A percentile compares a stretch with the other conserved stretches of the same genome.
These are phyloP conservation scores for Elysia crispata DNA, from an alignment of 2,888 invertebrate genomes.

Conservation along the genomic window DNA sequence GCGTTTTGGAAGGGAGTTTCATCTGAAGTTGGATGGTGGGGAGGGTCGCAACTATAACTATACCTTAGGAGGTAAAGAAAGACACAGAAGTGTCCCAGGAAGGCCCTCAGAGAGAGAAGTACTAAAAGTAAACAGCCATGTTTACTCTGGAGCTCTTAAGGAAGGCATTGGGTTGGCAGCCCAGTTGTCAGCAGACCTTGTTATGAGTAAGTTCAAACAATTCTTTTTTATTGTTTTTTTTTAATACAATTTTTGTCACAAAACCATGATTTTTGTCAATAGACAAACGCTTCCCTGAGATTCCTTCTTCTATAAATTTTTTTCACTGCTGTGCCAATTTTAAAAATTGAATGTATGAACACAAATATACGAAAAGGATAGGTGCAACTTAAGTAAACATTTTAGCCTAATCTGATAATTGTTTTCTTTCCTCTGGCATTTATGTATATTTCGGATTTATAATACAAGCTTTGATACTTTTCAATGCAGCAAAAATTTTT, in stretches of 20 bases:
- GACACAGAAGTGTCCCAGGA: not conserved
- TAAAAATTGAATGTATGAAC: too few species aligned
- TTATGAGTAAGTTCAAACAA: conserved; percentile 46
- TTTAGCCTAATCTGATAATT: too few species aligned
- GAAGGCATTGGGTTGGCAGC: conserved; percentile 36
- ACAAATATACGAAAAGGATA: too few species aligned
- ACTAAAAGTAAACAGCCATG: conserved; percentile 24
- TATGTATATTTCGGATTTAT: too few species aligned
- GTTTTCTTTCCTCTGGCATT: too few species aligned
- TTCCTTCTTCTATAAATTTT: too few species aligned
- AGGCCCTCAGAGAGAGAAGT: conserved; percentile 35
- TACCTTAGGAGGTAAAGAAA: conserved; percentile 51
- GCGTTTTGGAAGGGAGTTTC: conserved; percentile 94
- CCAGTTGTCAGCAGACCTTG: conserved; percentile 46
- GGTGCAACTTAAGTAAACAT: too few species aligned
- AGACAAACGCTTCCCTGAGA: too few species aligned
- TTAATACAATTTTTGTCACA: not conserved
- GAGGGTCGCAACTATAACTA: conserved; percentile 83
- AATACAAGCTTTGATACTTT: too few species aligned
- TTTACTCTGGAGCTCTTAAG: conserved; percentile 38
- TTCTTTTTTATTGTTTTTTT: not conserved
- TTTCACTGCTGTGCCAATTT: too few species aligned
- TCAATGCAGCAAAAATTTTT: too few species aligned
- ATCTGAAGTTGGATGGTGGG: conserved; percentile 94
- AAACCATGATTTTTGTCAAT: too few species aligned